A percentile compares a stretch with the other conserved stretches of the same genome.
Conservation (phyloP, 2,797 vertebrate genomes). For the Enoplosus armatus region DNA sequence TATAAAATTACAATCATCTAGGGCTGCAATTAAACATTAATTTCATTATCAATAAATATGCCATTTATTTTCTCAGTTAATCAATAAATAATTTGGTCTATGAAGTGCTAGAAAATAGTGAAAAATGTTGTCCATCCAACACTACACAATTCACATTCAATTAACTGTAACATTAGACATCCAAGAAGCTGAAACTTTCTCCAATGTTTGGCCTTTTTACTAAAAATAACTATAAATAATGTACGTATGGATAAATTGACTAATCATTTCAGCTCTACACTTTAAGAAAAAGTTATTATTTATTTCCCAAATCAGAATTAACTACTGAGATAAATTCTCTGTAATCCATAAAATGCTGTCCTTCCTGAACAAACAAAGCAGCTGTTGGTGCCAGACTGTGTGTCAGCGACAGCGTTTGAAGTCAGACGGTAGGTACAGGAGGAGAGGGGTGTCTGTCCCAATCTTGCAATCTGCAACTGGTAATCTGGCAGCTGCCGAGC, state of each 20-base stretch:
- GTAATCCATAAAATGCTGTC: slow-evolving; percentile 17
- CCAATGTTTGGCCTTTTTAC: neutral
- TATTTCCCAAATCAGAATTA: slow-evolving; percentile 3
- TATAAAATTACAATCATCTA: neutral
- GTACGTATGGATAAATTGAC: neutral
- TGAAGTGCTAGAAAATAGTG: neutral
- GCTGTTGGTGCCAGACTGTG: slow-evolving; percentile 30
- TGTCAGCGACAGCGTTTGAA: slow-evolving; percentile 15
- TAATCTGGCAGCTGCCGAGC: slow-evolving; percentile 40
- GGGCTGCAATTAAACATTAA: neutral
- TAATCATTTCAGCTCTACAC: neutral
- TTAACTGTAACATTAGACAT: neutral
- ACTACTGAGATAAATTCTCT: slow-evolving; percentile 19
- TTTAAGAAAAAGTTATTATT: neutral
- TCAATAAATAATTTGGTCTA: neutral
- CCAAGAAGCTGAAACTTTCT: neutral
- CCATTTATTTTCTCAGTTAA: neutral
- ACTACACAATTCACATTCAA: neutral
- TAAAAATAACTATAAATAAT: neutral
- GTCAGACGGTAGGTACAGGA: slow-evolving; percentile 36
- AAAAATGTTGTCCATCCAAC: neutral
- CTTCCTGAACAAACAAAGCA: slow-evolving; percentile 36
- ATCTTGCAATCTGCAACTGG: slow-evolving; percentile 38
- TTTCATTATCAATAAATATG: neutral
- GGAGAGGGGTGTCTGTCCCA: slow-evolving; percentile 21